Evolutionary conservation across 1,140 invertebrate genomes (phyloP).

Genomic region (Rhysida immarginata): DNA sequence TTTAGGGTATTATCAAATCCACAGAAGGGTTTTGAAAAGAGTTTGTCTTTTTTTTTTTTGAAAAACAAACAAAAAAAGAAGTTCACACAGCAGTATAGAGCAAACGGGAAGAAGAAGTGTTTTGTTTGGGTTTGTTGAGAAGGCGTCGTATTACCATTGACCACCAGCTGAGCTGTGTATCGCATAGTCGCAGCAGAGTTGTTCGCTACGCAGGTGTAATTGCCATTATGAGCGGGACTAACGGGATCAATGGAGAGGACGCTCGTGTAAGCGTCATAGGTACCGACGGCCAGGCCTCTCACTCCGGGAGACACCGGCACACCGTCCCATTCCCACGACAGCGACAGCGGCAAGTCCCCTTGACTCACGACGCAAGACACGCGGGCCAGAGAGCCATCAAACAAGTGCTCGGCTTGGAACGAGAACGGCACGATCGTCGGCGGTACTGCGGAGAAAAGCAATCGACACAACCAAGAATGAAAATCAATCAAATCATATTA

Average conservation of each 20-base stretch:
- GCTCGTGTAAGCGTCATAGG: constrained; percentile 71
- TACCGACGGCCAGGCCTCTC: constrained; percentile 38
- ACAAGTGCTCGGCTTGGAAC: constrained; percentile 42
- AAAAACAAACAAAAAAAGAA: no score
- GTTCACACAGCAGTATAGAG: no score
- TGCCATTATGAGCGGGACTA: constrained; percentile 63
- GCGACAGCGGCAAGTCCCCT: constrained; percentile 51
- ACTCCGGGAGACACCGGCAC: constrained; percentile 33
- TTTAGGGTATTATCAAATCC: no score
- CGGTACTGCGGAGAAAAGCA: constrained; percentile 38
- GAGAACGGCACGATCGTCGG: constrained; percentile 47
- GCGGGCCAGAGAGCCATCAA: constrained; percentile 48
- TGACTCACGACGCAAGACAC: constrained; percentile 54
- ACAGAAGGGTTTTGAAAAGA: no score
- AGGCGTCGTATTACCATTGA: constrained; percentile 29
- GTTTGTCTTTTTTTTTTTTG: no score
- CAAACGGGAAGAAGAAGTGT: no score
- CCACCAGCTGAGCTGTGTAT: constrained; percentile 28
- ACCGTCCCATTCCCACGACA: constrained; percentile 46
- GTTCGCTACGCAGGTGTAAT: constrained; percentile 74
- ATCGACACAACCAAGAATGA: constrained; percentile 16
- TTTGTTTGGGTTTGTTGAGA: no score
- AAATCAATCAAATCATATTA: constrained; percentile 8
- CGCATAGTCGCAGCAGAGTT: constrained; percentile 25
- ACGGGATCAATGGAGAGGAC: constrained; percentile 74